Evolutionary conservation across 2,113 vertebrate genomes (phyloP).

Genomic region (Callipepla squamata): DNA sequence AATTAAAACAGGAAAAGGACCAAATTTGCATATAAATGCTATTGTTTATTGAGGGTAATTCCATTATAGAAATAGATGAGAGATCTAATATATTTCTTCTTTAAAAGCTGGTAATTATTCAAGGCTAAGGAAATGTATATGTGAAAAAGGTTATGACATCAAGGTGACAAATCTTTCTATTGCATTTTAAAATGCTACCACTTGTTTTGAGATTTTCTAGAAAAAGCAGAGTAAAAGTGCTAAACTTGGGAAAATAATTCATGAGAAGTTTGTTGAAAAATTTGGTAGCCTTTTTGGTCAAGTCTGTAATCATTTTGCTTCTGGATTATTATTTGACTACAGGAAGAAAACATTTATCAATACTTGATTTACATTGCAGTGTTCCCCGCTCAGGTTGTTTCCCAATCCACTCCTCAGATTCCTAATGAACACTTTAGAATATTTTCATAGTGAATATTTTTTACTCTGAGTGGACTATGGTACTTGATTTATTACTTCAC

Average conservation of each 20-base stretch:
- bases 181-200: background rate
- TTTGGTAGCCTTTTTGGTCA: background rate
- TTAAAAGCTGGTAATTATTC: background rate
- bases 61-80: background rate
- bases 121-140: background rate
- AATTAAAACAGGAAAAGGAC: background rate
- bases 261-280: background rate
- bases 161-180: background rate
- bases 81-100: background rate
- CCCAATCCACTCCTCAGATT: background rate
- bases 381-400: background rate
- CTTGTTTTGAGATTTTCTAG: background rate
- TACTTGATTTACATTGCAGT: background rate
- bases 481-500: background rate
- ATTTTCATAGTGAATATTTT: background rate
- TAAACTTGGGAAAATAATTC: background rate
- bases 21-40: background rate
- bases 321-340: background rate
- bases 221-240: background rate
- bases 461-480: background rate
- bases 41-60: background rate
- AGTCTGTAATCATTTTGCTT: background rate
- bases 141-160: background rate
- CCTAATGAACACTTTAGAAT: background rate
- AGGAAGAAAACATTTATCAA: background rate